Conservation (phyloP, 37 sponge, comb jelly and placozoan species). For the Geodia barretti region DNA sequence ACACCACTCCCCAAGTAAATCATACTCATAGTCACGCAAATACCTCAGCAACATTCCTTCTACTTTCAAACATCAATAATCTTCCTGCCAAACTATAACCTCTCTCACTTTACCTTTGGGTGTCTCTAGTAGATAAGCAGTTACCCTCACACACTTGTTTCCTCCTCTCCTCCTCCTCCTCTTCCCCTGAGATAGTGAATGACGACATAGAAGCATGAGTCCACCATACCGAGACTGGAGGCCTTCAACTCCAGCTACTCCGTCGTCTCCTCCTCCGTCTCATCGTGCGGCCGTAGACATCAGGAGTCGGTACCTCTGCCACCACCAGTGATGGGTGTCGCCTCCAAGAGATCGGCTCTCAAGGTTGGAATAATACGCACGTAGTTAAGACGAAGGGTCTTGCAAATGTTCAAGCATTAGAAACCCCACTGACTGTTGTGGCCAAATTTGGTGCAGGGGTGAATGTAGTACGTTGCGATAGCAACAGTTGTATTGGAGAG, state of each 20-base stretch:
- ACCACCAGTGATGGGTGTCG: conserved; percentile 43
- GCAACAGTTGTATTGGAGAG: neutral
- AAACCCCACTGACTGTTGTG: neutral
- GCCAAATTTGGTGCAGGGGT: neutral
- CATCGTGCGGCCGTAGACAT: conserved; percentile 17
- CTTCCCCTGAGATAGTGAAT: conserved; percentile 17
- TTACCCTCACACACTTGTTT: neutral
- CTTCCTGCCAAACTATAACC: too few relatives aligned
- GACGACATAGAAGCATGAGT: conserved; percentile 49
- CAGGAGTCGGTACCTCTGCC: conserved; percentile 36
- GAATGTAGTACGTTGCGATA: neutral
- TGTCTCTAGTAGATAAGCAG: neutral
- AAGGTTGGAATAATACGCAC: conserved; percentile 16
- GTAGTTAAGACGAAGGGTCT: neutral
- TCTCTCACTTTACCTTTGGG: too few relatives aligned
- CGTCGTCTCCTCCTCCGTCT: neutral
- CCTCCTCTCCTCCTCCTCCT: neutral
- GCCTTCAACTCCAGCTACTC: conserved; percentile 18
- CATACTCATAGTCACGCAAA: too few relatives aligned
- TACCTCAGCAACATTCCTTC: too few relatives aligned
- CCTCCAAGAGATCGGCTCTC: conserved; percentile 26
- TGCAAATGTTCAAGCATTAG: neutral
- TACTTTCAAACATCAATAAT: too few relatives aligned
- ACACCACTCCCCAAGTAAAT: too few relatives aligned
- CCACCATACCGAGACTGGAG: conserved; percentile 52